Percentiles rank a stretch among this genome's conserved stretches.
phyloP scores from a whole-genome alignment of 2,888 invertebrate species.

The Hirtodrosophila confusa region DNA sequence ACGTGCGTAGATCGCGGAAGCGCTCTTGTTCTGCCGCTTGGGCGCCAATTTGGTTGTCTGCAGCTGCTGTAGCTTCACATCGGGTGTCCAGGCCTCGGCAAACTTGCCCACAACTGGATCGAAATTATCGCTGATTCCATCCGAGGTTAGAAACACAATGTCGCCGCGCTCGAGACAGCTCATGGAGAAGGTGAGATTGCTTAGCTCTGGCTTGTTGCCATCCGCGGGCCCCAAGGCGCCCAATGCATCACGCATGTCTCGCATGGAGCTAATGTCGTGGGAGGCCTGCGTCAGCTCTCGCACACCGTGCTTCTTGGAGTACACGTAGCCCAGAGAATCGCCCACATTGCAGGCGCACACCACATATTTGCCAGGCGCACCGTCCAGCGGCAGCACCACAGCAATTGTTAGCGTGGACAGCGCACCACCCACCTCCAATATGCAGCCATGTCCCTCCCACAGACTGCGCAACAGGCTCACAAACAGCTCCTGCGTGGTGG shows the following conservation, averaged over 20 bases:
- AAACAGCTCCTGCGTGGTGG: conserved; percentile 89
- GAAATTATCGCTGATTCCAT: conserved; percentile 95
- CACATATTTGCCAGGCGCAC: conserved; percentile 85
- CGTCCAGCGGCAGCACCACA: conserved; percentile 87
- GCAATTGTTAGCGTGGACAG: conserved; percentile 94
- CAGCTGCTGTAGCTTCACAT: conserved; percentile 74
- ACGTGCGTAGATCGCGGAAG: conserved; percentile 82
- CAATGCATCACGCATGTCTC: conserved; percentile 94
- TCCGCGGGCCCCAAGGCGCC: conserved; percentile 95
- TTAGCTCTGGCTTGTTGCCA: conserved; percentile 92
- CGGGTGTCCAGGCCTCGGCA: conserved; percentile 86
- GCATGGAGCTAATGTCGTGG: conserved; percentile 91
- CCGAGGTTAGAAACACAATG: conserved; percentile 94
- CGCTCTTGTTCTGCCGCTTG: conserved; percentile 83
- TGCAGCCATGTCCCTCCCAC: conserved; percentile 93
- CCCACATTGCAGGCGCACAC: conserved; percentile 95
- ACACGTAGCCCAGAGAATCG: conserved; percentile 94
- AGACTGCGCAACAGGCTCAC: conserved; percentile 91
- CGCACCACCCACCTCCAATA: conserved; percentile 92
- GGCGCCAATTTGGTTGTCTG: conserved; percentile 70
- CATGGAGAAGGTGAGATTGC: conserved; percentile 93
- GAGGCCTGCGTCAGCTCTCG: conserved; percentile 93
- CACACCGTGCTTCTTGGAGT: conserved; percentile 90
- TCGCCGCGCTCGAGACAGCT: conserved; percentile 92
- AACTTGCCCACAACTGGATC: conserved; percentile 96